A percentile compares a stretch with the other conserved stretches of the same genome.
Conservation (phyloP, 2,113 vertebrate genomes). For the Cnemophilus loriae region DNA sequence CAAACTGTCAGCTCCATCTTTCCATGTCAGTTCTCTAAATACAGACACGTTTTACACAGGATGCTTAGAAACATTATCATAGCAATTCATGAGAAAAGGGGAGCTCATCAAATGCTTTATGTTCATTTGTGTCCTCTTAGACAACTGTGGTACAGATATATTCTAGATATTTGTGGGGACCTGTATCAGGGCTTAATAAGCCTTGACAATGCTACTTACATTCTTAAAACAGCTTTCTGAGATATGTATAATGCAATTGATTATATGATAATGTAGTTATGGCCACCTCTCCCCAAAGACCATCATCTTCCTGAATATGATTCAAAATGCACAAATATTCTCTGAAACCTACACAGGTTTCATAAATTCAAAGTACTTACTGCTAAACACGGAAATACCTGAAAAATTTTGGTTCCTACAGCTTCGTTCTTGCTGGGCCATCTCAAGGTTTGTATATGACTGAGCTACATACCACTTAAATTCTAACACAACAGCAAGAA, state of each 20-base stretch:
- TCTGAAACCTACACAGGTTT: not conserved
- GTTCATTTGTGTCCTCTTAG: not conserved
- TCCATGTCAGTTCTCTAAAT: not conserved
- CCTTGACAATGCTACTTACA: not conserved
- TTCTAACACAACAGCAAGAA: not conserved
- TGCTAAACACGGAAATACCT: not conserved
- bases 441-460: not conserved
- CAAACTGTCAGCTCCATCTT: not conserved
- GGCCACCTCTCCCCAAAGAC: not conserved
- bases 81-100: not conserved
- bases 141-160: not conserved
- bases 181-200: not conserved
- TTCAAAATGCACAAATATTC: not conserved
- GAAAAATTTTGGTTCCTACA: not conserved
- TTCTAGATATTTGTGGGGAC: not conserved
- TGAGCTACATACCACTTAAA: not conserved
- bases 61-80: not conserved
- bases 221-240: not conserved
- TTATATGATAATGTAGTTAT: not conserved
- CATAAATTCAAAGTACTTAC: not conserved
- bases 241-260: accelerated
- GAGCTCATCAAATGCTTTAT: not conserved
- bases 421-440: not conserved
- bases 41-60: not conserved
- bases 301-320: not conserved